phyloP scores from a whole-genome alignment of 2,797 vertebrate genomes.

The Lutjanus argentimaculatus region DNA sequence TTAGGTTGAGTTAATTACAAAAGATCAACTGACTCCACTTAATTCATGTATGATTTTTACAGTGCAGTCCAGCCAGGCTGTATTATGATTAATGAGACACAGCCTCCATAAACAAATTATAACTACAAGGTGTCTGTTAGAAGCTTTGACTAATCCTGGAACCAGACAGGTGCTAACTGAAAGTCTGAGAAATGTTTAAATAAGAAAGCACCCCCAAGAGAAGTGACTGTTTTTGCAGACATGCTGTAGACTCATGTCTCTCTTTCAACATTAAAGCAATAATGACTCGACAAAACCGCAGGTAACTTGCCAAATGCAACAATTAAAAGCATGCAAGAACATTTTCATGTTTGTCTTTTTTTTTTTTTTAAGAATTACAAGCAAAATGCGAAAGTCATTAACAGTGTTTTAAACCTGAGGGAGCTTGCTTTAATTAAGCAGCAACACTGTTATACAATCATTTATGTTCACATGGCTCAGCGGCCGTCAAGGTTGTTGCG shows the following conservation, averaged over 20 bases:
- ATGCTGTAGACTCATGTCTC: constrained; percentile 17
- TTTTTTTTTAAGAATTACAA: not conserved
- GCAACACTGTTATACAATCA: constrained; percentile 27
- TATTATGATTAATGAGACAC: constrained; percentile 19
- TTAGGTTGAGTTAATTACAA: too few species aligned
- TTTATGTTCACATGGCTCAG: constrained; percentile 34
- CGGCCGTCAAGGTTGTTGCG: constrained; percentile 30
- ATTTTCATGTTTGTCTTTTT: constrained; percentile 21
- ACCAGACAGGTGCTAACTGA: constrained; percentile 31
- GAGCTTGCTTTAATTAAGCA: constrained; percentile 43
- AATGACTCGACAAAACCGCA: constrained; percentile 11
- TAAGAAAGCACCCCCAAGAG: not conserved
- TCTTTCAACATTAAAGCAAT: constrained; percentile 20
- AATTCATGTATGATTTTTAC: too few species aligned
- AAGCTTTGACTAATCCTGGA: constrained; percentile 39
- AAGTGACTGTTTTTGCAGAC: constrained; percentile 25
- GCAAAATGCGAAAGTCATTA: constrained; percentile 27
- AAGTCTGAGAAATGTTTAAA: constrained; percentile 2
- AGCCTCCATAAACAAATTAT: constrained; percentile 14
- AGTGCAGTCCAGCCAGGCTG: not conserved
- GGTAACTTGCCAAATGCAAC: not conserved
- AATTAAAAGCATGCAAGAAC: not conserved
- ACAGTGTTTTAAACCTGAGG: constrained; percentile 21
- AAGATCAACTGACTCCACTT: too few species aligned
- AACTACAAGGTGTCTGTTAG: constrained; percentile 5